Evolutionary conservation across 2,113 vertebrate species (phyloP).

Genomic region (Megalops atlanticus): DNA sequence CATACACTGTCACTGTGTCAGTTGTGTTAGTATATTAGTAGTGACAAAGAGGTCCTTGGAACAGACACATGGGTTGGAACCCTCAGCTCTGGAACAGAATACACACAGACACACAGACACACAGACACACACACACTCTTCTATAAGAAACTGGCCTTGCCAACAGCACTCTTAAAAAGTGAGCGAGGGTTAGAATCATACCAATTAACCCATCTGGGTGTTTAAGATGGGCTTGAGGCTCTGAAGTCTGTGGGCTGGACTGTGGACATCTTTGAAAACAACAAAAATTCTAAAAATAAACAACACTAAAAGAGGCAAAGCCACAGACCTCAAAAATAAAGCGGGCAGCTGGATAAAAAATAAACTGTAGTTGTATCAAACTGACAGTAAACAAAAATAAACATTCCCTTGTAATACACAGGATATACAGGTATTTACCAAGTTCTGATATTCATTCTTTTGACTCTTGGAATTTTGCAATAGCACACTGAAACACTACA

Average conservation of each 20-base stretch:
- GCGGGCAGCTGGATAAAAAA: background rate
- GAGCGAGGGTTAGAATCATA: background rate
- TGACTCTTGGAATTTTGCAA: background rate
- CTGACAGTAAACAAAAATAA: background rate
- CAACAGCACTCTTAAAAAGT: too few relatives aligned
- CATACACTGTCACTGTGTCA: slow-evolving; percentile 33
- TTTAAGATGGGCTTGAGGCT: background rate
- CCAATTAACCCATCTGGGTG: background rate
- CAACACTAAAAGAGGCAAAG: background rate
- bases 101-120: background rate
- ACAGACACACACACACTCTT: background rate
- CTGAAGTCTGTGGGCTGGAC: background rate
- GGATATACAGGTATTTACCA: background rate
- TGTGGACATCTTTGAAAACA: background rate
- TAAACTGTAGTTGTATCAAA: background rate
- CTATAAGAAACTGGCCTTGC: background rate
- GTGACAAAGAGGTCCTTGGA: background rate
- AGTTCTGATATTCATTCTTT: background rate
- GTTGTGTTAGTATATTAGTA: background rate
- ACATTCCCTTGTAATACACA: background rate
- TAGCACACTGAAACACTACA: background rate
- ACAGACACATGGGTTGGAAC: background rate
- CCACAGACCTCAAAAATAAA: background rate
- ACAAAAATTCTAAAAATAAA: background rate
- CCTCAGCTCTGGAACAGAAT: background rate